Conservation (phyloP, 2,113 vertebrate species). For the Sebastes fasciatus region DNA sequence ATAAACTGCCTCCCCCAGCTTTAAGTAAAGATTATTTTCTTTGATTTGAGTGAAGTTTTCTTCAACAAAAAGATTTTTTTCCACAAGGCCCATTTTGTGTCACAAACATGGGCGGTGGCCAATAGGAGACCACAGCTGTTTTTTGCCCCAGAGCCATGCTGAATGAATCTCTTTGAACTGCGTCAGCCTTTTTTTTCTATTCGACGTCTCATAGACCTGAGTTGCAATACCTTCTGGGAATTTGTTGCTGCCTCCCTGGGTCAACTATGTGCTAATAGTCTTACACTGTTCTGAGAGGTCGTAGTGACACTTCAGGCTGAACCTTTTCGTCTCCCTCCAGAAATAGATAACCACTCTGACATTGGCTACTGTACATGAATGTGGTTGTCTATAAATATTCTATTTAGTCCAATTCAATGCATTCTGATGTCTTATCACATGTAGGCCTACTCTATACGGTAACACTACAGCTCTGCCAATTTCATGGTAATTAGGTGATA, state of each 20-base stretch:
- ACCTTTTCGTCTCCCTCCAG: neutral
- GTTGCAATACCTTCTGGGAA: no score
- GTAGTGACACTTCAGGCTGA: conserved; percentile 23
- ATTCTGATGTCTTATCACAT: neutral
- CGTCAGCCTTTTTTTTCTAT: conserved; percentile 5
- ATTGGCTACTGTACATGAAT: neutral
- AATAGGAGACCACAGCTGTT: neutral
- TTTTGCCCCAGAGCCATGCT: neutral
- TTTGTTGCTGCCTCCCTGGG: neutral
- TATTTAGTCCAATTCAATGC: neutral
- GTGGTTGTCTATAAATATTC: neutral
- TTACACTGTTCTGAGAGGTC: conserved; percentile 49
- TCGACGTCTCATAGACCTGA: neutral
- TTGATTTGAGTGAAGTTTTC: no score
- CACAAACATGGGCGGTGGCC: no score
- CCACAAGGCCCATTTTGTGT: no score
- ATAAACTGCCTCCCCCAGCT: no score
- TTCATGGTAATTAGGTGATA: no score
- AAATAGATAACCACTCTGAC: conserved; percentile 17
- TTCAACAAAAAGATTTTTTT: no score
- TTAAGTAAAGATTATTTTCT: no score
- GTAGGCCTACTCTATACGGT: no score
- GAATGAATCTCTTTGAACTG: conserved; percentile 10
- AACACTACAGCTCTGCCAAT: no score
- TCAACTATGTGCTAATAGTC: conserved; percentile 55